Percentiles rank a stretch among this genome's conserved stretches.
Evolutionary conservation across 2,797 vertebrate species (phyloP).

Genomic region (Chloroceryle amazona): DNA sequence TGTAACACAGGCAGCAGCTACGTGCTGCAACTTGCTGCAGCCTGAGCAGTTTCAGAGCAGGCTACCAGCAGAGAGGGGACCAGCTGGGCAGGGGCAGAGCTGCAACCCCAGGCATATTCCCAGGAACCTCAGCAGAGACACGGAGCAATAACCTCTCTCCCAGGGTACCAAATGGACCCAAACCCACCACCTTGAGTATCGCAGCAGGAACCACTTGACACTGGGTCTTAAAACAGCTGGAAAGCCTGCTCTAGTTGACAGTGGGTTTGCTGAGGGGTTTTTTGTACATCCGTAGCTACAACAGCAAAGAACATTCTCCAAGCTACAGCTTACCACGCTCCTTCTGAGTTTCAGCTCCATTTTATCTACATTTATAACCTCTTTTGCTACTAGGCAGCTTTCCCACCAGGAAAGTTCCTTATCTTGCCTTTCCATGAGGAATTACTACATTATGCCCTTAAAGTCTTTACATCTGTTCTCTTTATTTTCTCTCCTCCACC

Average conservation of each 20-base stretch:
- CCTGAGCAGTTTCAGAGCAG: neutral
- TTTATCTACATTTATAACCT: neutral
- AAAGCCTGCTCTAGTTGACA: neutral
- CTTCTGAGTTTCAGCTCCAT: neutral
- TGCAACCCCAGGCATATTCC: neutral
- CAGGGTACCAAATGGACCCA: neutral
- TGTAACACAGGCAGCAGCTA: neutral
- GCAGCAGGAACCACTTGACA: neutral
- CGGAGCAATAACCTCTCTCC: neutral
- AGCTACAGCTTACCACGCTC: neutral
- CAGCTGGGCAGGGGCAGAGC: neutral
- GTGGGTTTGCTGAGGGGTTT: neutral
- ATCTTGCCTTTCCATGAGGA: neutral
- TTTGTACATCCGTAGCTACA: accelerated
- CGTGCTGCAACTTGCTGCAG: accelerated
- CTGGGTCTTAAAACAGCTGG: neutral
- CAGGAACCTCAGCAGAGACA: neutral
- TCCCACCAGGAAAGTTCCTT: neutral
- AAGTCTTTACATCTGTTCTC: neutral
- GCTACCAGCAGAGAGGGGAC: neutral
- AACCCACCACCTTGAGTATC: neutral
- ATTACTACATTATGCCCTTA: neutral
- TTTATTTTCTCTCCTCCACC: neutral
- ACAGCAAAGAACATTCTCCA: neutral
- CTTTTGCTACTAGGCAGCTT: neutral